Evolutionary conservation across 2,113 vertebrate species (phyloP).

Genomic region (Oceanites oceanicus): DNA sequence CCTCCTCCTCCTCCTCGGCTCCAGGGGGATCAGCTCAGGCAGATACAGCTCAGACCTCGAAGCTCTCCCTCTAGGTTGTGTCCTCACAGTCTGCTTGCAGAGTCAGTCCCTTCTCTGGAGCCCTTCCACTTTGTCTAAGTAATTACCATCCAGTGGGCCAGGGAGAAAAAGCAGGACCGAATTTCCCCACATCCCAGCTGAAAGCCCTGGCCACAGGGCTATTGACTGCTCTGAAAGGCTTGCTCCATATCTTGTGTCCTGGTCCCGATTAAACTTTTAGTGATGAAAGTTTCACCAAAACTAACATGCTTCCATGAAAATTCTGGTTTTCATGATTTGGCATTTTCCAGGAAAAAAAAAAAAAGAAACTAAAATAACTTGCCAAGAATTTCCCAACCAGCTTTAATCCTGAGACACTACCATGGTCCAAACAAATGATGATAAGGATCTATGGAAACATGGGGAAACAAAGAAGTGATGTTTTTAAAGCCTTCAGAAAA

Average conservation of each 20-base stretch:
- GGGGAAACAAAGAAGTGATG: constrained; percentile 10
- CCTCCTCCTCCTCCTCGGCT: neutral
- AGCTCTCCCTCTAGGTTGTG: neutral
- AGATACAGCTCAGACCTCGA: neutral
- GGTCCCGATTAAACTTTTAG: neutral
- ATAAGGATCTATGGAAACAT: constrained; percentile 30
- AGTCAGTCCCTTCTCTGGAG: neutral
- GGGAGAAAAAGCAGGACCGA: neutral
- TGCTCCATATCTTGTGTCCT: neutral
- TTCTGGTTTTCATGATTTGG: neutral
- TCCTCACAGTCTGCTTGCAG: neutral
- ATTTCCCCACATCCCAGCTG: neutral
- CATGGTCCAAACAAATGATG: neutral
- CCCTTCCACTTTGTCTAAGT: neutral
- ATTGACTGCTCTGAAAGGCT: neutral
- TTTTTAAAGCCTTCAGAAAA: neutral
- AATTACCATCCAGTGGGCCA: neutral
- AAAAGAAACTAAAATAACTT: neutral
- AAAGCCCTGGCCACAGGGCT: neutral
- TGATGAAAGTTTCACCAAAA: constrained; percentile 10
- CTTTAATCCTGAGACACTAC: neutral
- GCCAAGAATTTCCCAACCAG: constrained; percentile 44
- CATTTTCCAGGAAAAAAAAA: neutral
- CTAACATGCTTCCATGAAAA: neutral
- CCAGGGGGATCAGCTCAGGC: neutral